Evolutionary conservation across 2,113 vertebrate genomes (phyloP), one percentile per base, ranked within the genome.

Genomic region (Trinectes maculatus): DNA sequence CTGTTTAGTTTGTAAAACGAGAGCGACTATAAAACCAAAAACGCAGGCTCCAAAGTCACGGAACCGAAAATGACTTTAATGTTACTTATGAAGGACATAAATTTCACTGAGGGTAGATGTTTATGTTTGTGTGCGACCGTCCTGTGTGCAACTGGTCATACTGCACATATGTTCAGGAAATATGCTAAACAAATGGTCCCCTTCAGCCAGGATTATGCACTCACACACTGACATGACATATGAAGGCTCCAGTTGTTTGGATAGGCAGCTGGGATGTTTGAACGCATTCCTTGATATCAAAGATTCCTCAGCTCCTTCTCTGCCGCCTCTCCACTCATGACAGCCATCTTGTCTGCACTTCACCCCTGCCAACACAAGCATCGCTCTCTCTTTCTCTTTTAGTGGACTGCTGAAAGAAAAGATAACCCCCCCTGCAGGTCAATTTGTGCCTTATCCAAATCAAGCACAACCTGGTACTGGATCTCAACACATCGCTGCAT

Each of bases 201-300:
- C 9, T n/a, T 40, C 19, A 39, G 31, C 18, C 39, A 16, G 65
- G 34, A 54, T 70, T 12, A 3, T 43, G 13, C 24, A 33, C 6
- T 9, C n/a, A 16, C 55, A 47, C 62, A 49, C 60, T 28, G 47
- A 53, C 63, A 22, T 42, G 1, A 63, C 33, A 37, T 40, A 47
- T 74, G 54, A 61, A 53, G n/a, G 40, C 75, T 54, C 44, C 62
- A 52, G 58, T 64, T 80, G 80, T 83, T 78, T 75, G 39, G 16
- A 2, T 39, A 59, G 57, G 55, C 61, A 63, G 72, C 64, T 60
- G 76, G 22, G 54, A 59, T 31, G 58, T 62, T 54, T 72, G 52
- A 73, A 63, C 46, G 65, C 71, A 77, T 82, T 82, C 81, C 71
- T 71, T n/a, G 36, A 78, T 68, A 72, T 80, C 76, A 62, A 64